A percentile compares a stretch with the other conserved stretches of the same genome.
Conservation (phyloP, 1,140 invertebrate genomes). For the Pachyrhynchus sulphureomaculatus region DNA sequence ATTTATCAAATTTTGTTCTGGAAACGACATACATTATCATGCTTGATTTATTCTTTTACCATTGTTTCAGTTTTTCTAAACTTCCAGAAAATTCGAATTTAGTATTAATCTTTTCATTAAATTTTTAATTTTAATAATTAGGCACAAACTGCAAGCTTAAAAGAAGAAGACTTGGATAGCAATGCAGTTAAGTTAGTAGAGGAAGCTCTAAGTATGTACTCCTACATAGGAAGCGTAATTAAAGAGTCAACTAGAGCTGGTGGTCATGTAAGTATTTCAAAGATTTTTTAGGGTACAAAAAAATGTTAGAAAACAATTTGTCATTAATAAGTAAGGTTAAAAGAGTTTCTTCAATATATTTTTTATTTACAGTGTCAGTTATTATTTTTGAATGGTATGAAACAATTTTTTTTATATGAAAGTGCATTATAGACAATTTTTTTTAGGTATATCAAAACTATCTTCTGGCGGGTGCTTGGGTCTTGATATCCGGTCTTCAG, state of each 20-base stretch:
- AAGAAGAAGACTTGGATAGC: slow-evolving; percentile 69
- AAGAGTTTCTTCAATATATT: slow-evolving; percentile 2
- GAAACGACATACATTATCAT: too few species aligned
- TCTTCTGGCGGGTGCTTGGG: slow-evolving; percentile 83
- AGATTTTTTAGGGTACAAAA: neutral
- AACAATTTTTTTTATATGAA: too few species aligned
- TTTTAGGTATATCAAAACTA: slow-evolving; percentile 83
- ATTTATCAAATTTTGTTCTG: too few species aligned
- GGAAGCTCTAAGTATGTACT: slow-evolving; percentile 79
- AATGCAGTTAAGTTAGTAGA: slow-evolving; percentile 70
- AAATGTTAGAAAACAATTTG: neutral
- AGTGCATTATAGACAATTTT: too few species aligned
- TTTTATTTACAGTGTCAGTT: neutral
- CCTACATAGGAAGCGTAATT: slow-evolving; percentile 75
- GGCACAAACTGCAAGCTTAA: slow-evolving; percentile 38
- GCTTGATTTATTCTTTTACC: too few species aligned
- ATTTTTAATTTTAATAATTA: neutral
- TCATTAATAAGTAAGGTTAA: too few species aligned
- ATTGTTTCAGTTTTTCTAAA: slow-evolving; percentile 16
- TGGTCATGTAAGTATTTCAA: slow-evolving; percentile 69
- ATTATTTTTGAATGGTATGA: neutral
- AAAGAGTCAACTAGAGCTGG: slow-evolving; percentile 83
- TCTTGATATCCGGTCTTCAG: slow-evolving; percentile 83
- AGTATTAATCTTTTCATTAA: too few species aligned
- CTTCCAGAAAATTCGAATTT: too few species aligned